Conservation (phyloP, 1,140 invertebrate species). For the Streblospio benedicti region DNA sequence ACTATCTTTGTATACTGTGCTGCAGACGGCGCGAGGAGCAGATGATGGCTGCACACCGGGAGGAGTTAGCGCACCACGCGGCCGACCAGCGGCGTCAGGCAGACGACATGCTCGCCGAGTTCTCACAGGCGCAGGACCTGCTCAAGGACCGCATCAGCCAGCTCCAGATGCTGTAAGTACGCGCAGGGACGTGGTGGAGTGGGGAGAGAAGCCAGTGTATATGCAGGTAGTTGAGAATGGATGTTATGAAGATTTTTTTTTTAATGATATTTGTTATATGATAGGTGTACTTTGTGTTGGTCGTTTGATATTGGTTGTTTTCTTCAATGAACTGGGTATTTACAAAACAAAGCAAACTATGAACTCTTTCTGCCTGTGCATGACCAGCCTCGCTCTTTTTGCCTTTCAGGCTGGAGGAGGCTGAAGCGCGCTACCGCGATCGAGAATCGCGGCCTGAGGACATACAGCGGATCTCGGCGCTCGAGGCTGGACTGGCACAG, state of each 20-base stretch:
- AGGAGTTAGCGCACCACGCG: slow-evolving; percentile 30
- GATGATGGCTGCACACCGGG: slow-evolving; percentile 24
- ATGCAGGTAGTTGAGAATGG: too few relatives aligned
- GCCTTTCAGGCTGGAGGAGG: slow-evolving; percentile 35
- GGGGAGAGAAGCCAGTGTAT: too few relatives aligned
- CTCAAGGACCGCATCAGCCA: slow-evolving; percentile 45
- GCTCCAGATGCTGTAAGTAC: slow-evolving; percentile 38
- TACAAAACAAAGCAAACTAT: too few relatives aligned
- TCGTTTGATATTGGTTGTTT: too few relatives aligned
- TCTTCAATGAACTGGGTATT: too few relatives aligned
- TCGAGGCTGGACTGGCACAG: slow-evolving; percentile 33
- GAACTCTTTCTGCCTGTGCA: too few relatives aligned
- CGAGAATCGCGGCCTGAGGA: slow-evolving; percentile 44
- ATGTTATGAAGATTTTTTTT: too few relatives aligned
- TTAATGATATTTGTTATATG: too few relatives aligned
- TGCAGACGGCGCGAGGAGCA: slow-evolving; percentile 34
- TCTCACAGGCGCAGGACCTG: slow-evolving; percentile 41
- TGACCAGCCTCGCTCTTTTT: too few relatives aligned
- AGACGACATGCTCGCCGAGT: slow-evolving; percentile 38
- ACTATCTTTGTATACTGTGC: too few relatives aligned
- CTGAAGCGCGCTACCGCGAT: slow-evolving; percentile 40
- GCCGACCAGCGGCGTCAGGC: slow-evolving; percentile 34
- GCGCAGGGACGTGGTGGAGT: too few relatives aligned
- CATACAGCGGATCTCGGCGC: slow-evolving; percentile 38
- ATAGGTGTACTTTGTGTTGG: too few relatives aligned